phyloP scores from a whole-genome alignment of 1,140 invertebrate genomes.

The Drosophila asahinai region DNA sequence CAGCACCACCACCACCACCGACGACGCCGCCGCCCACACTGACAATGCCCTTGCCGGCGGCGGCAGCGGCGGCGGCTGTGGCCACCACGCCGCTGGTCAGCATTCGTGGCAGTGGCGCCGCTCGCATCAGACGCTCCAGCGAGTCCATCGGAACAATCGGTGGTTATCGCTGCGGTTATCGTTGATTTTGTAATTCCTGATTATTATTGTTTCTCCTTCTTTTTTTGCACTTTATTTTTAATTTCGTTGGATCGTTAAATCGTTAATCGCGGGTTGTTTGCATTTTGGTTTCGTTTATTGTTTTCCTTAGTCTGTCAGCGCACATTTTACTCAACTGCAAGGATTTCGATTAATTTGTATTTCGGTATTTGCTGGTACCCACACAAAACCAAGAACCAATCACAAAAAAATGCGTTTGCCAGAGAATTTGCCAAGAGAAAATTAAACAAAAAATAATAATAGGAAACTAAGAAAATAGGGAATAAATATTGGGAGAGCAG shows the following conservation, averaged over 20 bases:
- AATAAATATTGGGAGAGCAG: background rate
- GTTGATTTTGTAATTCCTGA: conserved; percentile 19
- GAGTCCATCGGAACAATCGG: conserved; percentile 88
- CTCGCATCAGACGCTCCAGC: conserved; percentile 90
- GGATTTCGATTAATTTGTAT: conserved; percentile 17
- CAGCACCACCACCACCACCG: conserved; percentile 87
- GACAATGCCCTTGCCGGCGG: conserved; percentile 85
- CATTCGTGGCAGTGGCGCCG: conserved; percentile 88
- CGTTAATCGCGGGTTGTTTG: conserved; percentile 18
- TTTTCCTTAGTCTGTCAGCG: conserved; percentile 43
- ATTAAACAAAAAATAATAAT: conserved; percentile 3
- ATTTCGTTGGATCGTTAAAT: conserved; percentile 32
- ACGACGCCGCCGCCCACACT: conserved; percentile 81
- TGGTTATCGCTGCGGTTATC: conserved; percentile 14
- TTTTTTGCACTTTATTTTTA: conserved; percentile 32
- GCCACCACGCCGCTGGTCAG: conserved; percentile 88
- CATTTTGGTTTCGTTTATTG: conserved; percentile 38
- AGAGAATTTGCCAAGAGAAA: conserved; percentile 65
- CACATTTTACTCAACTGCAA: conserved; percentile 71
- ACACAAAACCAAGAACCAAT: conserved; percentile 21
- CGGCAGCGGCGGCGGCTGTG: conserved; percentile 86
- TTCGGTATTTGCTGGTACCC: conserved; percentile 10
- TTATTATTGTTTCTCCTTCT: background rate
- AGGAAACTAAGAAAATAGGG: background rate
- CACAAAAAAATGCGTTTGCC: conserved; percentile 28